Evolutionary conservation across 2,888 invertebrate genomes (phyloP), one percentile per base, ranked within the genome.

Genomic region (Polydrusus cervinus): DNA sequence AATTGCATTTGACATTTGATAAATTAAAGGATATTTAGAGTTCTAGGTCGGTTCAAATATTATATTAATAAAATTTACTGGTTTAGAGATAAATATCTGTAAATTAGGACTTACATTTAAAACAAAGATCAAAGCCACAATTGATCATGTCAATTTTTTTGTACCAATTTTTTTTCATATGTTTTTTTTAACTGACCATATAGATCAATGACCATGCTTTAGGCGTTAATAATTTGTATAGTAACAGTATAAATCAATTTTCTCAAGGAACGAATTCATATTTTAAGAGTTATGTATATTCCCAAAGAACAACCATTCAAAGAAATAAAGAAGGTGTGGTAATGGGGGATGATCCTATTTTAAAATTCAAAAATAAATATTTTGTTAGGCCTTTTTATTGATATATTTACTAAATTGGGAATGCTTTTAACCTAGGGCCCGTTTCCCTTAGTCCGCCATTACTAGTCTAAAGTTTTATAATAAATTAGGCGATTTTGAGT

Each of bases 1-100:
- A 71, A 71, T 64, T 64, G 64, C 71, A 71, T 53, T 30, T 55
- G 71, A 64, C 64, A 62, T 64, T 71, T 71, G 64, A 53, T 64
- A 71, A 64, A 71, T 71, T 71, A 64, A 71, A 53, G 71, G 64
- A 62, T 47, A 49, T 64, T 47, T 16, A 7, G 49, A 47, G 49
- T 43, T 30, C 49, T 64, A 64, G 64, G 49, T 45, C 47, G 45
- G n/a, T 47, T 14, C 34, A 34, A 45, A 45, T 34, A 34, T 6
- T 43, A 40, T 61, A 45, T 61, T 61, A 61, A 61, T 61, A 61
- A 61, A 45, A 53, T 13, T 53, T 20, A 20, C 51, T 51, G 51
- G 51, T 51, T 60, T 60, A 40, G n/a, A 61, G 61, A 61, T 61
- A 25, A 25, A 25, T 30, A 53, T 53, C 53, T 53, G n/a, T 25